Conservation (phyloP, 2,113 vertebrate species). For the Cololabis saira region DNA sequence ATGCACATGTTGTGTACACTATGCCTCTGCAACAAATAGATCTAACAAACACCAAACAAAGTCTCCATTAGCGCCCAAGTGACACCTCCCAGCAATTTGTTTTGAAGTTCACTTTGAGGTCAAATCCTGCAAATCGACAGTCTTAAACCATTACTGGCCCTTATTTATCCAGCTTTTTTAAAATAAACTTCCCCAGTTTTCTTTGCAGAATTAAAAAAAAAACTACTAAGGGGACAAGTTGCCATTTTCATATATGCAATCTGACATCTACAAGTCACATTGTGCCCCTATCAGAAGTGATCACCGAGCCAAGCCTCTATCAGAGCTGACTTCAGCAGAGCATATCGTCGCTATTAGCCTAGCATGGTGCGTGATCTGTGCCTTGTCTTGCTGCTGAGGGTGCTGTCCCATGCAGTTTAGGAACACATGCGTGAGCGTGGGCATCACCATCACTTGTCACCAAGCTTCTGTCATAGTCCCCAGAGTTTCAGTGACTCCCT, state of each 20-base stretch:
- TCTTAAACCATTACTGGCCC: neutral
- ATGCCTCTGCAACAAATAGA: slow-evolving; percentile 62
- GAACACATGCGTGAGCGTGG: slow-evolving; percentile 48
- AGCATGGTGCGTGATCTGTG: slow-evolving; percentile 64
- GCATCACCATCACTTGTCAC: slow-evolving; percentile 65
- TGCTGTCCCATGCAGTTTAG: slow-evolving; percentile 59
- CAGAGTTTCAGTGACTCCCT: slow-evolving; percentile 60
- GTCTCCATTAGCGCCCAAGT: slow-evolving; percentile 64
- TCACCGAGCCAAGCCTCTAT: slow-evolving; percentile 58
- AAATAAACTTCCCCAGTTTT: slow-evolving; percentile 10
- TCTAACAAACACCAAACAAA: slow-evolving; percentile 63
- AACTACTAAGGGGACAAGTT: slow-evolving; percentile 26
- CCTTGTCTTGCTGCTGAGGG: slow-evolving; percentile 69
- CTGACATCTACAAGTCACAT: slow-evolving; percentile 56
- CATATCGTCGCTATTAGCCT: slow-evolving; percentile 66
- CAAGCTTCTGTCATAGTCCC: slow-evolving; percentile 59
- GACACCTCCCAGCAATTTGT: slow-evolving; percentile 55
- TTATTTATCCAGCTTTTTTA: slow-evolving; percentile 5
- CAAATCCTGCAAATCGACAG: slow-evolving; percentile 28
- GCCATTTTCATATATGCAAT: slow-evolving; percentile 48
- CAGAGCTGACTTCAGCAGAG: slow-evolving; percentile 62
- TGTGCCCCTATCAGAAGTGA: slow-evolving; percentile 63
- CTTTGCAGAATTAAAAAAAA: neutral
- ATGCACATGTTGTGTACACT: slow-evolving; percentile 64
- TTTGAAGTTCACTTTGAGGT: slow-evolving; percentile 63